phyloP scores from a whole-genome alignment of 2,113 vertebrate genomes.

The Hydrolagus affinis region DNA sequence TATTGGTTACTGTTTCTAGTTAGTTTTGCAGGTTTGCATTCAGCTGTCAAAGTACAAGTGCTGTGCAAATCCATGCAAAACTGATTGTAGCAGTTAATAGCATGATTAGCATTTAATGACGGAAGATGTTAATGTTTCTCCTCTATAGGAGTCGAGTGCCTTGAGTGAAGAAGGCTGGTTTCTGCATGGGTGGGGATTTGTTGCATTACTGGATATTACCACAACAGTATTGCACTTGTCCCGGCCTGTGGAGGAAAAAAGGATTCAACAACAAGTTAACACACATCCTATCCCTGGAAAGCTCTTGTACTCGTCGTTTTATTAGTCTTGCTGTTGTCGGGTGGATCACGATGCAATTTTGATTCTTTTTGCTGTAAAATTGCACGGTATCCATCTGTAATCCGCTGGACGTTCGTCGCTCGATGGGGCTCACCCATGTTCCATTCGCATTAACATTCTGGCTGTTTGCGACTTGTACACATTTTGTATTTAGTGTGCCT shows the following conservation, averaged over 20 bases:
- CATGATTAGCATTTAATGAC: constrained; percentile 20
- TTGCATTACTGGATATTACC: constrained; percentile 65
- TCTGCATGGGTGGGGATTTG: constrained; percentile 68
- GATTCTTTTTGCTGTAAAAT: constrained; percentile 69
- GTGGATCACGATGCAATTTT: constrained; percentile 94
- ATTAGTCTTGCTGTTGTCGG: constrained; percentile 78
- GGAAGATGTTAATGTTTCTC: background rate
- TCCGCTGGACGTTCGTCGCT: constrained; percentile 68
- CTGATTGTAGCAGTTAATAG: constrained; percentile 60
- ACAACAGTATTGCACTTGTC: constrained; percentile 76
- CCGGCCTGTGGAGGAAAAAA: constrained; percentile 71
- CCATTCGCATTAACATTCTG: background rate
- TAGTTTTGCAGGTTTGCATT: constrained; percentile 96
- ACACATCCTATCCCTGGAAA: background rate
- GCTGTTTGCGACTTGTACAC: background rate
- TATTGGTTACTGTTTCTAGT: constrained; percentile 46
- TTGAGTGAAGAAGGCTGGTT: constrained; percentile 43
- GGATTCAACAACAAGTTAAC: constrained; percentile 44
- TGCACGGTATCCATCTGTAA: constrained; percentile 97
- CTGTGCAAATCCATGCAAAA: constrained; percentile 98
- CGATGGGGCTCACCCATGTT: background rate
- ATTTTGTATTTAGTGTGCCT: background rate
- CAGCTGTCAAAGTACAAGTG: constrained; percentile 61
- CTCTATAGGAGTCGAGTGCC: background rate
- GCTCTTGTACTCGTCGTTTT: background rate